Percentiles rank a stretch among this genome's conserved stretches.
phyloP scores from a whole-genome alignment of 1,140 invertebrate species.

The Leptoteleia sp. region DNA sequence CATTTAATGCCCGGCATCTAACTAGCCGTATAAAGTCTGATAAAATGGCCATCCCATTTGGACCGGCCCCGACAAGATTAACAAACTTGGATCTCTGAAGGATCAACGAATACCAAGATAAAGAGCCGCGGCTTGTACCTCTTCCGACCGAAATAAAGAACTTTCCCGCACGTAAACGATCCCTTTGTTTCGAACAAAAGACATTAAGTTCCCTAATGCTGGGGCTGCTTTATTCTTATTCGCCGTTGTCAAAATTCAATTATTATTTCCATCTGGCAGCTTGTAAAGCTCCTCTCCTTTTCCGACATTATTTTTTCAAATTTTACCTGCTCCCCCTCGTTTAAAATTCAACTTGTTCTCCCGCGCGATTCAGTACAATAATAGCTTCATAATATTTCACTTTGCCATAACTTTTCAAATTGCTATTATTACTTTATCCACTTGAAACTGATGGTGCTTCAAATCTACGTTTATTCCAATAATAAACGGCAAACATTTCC shows the following conservation, averaged over 20 bases:
- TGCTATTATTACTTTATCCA: too few relatives aligned
- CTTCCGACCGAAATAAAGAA: conserved; percentile 33
- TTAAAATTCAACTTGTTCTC: too few relatives aligned
- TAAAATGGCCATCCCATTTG: conserved; percentile 64
- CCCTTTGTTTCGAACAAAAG: conserved; percentile 38
- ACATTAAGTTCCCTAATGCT: conserved; percentile 30
- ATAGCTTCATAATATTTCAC: too few relatives aligned
- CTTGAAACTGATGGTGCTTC: too few relatives aligned
- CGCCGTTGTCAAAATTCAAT: conserved; percentile 19
- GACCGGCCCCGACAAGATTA: conserved; percentile 60
- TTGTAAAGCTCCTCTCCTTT: too few relatives aligned
- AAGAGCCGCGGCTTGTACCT: conserved; percentile 26
- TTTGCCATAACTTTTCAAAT: too few relatives aligned
- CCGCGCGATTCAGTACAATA: too few relatives aligned
- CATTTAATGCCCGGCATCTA: conserved; percentile 76
- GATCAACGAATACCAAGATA: conserved; percentile 55
- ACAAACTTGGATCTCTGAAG: conserved; percentile 56
- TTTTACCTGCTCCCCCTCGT: too few relatives aligned
- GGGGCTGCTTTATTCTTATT: conserved; percentile 15
- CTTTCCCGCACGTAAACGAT: conserved; percentile 38
- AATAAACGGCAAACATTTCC: too few relatives aligned
- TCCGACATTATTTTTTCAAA: too few relatives aligned
- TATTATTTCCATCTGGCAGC: conserved; percentile 19
- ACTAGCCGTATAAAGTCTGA: conserved; percentile 71
- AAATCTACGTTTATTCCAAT: too few relatives aligned